Percentiles rank a stretch among this genome's conserved stretches.
These are phyloP conservation scores for Acrocephalus kingi DNA, from an alignment of 2,113 vertebrate species.

Conservation along the genomic window DNA sequence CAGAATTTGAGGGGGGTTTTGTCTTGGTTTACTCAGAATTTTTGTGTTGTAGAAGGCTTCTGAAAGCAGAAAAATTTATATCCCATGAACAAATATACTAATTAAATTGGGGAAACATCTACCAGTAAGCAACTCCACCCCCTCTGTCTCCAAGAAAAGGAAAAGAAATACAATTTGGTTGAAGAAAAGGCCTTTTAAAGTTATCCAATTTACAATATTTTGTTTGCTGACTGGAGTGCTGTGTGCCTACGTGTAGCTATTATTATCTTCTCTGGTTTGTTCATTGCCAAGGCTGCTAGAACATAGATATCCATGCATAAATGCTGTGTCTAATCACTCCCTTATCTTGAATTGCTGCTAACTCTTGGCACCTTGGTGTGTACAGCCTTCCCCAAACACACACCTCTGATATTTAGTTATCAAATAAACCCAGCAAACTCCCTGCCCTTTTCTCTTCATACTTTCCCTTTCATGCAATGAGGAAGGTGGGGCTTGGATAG, in stretches of 20 bases:
- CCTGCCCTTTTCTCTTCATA: background rate
- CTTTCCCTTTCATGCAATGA: slow-evolving; percentile 15
- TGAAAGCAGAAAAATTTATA: background rate
- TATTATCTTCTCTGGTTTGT: background rate
- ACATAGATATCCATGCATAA: background rate
- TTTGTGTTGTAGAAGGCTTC: background rate
- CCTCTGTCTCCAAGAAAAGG: background rate
- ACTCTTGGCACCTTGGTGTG: background rate
- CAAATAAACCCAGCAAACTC: background rate
- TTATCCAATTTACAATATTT: background rate
- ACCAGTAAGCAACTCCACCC: background rate
- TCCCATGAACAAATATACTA: rapidly evolving
- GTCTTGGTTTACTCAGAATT: background rate
- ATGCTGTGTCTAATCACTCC: background rate
- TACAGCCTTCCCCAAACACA: background rate
- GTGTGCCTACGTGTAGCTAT: background rate
- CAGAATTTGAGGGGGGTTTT: background rate
- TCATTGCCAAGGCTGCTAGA: background rate
- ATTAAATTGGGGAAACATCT: background rate
- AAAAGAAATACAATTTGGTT: background rate
- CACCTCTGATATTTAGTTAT: background rate
- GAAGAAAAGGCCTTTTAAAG: background rate
- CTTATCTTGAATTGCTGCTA: background rate
- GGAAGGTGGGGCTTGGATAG: slow-evolving; percentile 17
- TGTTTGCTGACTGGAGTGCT: background rate